Evolutionary conservation across 2,888 invertebrate genomes (phyloP), one percentile per base, ranked within the genome.

Genomic region (Teinopalpus imperialis): DNA sequence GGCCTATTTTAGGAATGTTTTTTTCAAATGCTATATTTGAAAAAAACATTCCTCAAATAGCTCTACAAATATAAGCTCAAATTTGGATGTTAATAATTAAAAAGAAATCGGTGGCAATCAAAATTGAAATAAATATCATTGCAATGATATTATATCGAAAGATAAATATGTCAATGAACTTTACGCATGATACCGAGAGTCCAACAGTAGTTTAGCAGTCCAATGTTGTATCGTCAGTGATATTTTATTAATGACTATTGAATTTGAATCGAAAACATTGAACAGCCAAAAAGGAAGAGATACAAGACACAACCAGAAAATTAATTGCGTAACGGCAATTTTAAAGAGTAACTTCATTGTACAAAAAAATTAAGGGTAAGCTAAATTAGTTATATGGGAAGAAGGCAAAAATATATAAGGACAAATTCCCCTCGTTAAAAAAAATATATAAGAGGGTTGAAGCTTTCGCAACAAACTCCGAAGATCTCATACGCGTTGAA

Each of bases 401-500:
- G n/a, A n/a, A n/a, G n/a, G n/a, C n/a, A n/a, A n/a, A n/a, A n/a
- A n/a, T n/a, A n/a, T n/a, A n/a, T n/a, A n/a, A n/a, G n/a, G n/a
- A n/a, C n/a, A n/a, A n/a, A n/a, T n/a, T 26, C 4, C 14, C 24
- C 32, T 32, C 14, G 14, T 35, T 6, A 34, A 2, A 4, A 16
- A n/a, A 32, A 50, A 44, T 34, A 37, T 30, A 51, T 48, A 49
- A 24, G 39, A 30, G 43, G 41, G 43, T 40, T 43, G 46, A 48
- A 51, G 43, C 32, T 46, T 49, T 39, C 47, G 47, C 53, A 56
- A 57, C 48, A 52, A 52, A 43, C 29, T 51, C 51, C 49, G 66
- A 62, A 61, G 57, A 58, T 43, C 57, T 51, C 51, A 35, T n/a
- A 54, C 51, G 43, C 48, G 40, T 50, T 54, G 53, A 49, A 49